These are phyloP conservation scores for Sceloporus tristichus DNA, from an alignment of 2,113 vertebrate species.

Conservation along the genomic window DNA sequence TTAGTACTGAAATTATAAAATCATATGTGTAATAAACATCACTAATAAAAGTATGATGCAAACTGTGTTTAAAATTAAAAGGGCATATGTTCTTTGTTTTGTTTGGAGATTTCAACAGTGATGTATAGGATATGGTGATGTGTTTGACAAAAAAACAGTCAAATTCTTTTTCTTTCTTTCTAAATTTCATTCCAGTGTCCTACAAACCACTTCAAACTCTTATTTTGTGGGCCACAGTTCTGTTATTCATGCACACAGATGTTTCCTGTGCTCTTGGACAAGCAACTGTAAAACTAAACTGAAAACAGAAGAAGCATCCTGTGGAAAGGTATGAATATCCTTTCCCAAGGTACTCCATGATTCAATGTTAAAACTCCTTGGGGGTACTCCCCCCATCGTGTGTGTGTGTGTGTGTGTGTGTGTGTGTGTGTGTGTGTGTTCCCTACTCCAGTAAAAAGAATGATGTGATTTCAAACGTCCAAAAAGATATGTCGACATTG, in stretches of 20 bases:
- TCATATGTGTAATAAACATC: neutral
- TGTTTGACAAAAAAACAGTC: neutral
- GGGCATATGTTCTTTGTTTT: conserved; percentile 4
- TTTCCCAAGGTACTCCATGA: neutral
- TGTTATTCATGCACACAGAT: neutral
- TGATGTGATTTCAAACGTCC: neutral
- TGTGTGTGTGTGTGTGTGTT: too few relatives aligned
- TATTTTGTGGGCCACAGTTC: neutral
- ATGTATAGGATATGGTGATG: neutral
- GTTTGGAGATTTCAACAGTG: neutral
- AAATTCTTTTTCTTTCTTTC: neutral
- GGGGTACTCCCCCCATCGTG: too few relatives aligned
- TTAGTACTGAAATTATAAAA: conserved; percentile 5
- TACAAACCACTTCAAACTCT: neutral
- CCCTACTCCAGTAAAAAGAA: neutral
- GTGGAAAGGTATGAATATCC: neutral
- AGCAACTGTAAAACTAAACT: neutral
- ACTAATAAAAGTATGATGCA: neutral
- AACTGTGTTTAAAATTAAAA: conserved; percentile 12
- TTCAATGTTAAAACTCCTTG: neutral
- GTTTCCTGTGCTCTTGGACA: neutral
- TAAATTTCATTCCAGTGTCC: neutral
- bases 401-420: too few relatives aligned
- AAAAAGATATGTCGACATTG: neutral
- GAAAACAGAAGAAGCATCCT: neutral